Conservation (phyloP, 1,140 invertebrate species). For the Zaprionus tsacasi region DNA sequence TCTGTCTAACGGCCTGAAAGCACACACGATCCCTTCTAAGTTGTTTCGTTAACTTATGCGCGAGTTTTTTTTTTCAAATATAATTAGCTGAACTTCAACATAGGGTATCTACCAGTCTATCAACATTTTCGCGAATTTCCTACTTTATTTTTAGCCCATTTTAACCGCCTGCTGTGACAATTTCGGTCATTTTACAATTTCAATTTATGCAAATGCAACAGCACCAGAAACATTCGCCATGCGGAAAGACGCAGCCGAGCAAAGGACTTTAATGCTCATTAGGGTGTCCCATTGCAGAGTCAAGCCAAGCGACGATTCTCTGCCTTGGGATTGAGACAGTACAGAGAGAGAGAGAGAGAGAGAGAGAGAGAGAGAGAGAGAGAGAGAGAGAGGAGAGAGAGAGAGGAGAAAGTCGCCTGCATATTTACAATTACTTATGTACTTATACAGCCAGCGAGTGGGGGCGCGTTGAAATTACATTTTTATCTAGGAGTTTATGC, state of each 20-base stretch:
- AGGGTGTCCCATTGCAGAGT: constrained; percentile 26
- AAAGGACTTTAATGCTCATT: constrained; percentile 73
- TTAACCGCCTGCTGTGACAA: constrained; percentile 33
- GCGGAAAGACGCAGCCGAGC: background rate
- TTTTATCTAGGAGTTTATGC: constrained; percentile 34
- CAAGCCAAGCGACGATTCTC: background rate
- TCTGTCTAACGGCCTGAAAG: background rate
- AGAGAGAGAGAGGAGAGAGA: background rate
- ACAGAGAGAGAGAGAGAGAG: background rate
- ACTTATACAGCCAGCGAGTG: constrained; percentile 1
- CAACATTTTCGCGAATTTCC: background rate
- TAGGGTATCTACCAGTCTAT: background rate
- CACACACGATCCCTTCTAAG: too few species aligned
- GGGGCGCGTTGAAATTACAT: constrained; percentile 39
- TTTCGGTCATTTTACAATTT: constrained; percentile 53
- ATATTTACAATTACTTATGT: constrained; percentile 62
- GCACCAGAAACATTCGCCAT: constrained; percentile 15
- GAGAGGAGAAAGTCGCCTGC: constrained; percentile 44
- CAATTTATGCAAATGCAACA: constrained; percentile 80
- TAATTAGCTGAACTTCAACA: too few species aligned
- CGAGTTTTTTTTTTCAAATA: too few species aligned
- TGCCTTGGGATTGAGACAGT: background rate
- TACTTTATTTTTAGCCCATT: constrained; percentile 2
- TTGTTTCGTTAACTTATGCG: too few species aligned
- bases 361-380: background rate